These are phyloP conservation scores for Nycticryphes semicollaris DNA, from an alignment of 2,113 vertebrate species.

Conservation along the genomic window DNA sequence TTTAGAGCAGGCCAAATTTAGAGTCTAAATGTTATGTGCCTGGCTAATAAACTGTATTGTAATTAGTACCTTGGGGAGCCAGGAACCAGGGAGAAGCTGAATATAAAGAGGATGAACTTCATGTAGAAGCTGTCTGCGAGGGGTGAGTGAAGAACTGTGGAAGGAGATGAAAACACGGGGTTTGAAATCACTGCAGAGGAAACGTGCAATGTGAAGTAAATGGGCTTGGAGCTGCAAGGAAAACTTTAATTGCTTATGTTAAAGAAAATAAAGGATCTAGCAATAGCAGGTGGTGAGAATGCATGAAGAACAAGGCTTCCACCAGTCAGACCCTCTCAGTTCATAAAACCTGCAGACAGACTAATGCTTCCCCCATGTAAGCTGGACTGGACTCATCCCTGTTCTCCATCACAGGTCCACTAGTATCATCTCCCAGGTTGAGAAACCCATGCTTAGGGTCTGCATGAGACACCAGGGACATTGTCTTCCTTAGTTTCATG, in stretches of 20 bases:
- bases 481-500: background rate
- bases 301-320: background rate
- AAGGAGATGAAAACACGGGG: background rate
- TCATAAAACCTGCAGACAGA: background rate
- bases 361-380: background rate
- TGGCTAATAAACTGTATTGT: constrained; percentile 24
- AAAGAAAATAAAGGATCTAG: background rate
- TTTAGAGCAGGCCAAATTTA: background rate
- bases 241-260: background rate
- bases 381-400: background rate
- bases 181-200: background rate
- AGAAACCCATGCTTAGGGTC: background rate
- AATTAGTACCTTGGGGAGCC: constrained; percentile 16
- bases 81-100: background rate
- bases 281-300: background rate
- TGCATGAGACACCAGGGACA: background rate
- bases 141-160: background rate
- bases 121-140: background rate
- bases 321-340: background rate
- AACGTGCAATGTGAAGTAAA: background rate
- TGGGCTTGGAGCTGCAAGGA: background rate
- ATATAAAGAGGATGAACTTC: background rate
- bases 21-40: background rate
- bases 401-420: background rate
- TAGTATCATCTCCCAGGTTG: background rate